Base-by-base conservation (phyloP, 2,888 invertebrate species). In the Parasteatoda lunata region DNA sequence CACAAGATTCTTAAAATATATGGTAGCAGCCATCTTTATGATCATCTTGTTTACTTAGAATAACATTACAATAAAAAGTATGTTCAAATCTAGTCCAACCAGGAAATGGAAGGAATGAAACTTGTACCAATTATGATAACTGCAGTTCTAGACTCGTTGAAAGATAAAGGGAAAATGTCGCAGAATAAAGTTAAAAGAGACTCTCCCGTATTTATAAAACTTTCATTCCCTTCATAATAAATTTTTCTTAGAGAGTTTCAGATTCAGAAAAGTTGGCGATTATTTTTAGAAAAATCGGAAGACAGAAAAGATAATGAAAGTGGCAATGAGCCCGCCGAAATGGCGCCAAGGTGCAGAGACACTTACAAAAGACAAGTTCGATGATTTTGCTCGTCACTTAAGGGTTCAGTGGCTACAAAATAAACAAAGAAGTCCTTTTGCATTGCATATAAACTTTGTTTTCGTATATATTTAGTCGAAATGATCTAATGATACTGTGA, bases 251-350 rank as follows among this genome's bases (percentile, higher is more conserved):
- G n/a, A 59, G 9, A 59, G n/a, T 59, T n/a, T 8, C 4, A 59
- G n/a, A 59, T 6, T 75, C 59, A 48, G 51, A 59, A 49, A 76
- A 47, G 69, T 59, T 52, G 54, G 48, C 54, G 69, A 75, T 68
- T 80, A 72, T 80, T 80, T 80, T 80, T 80, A 80, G 80, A n/a
- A 80, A 80, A 73, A 47, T 66, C 47, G 72, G 51, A 72, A 49
- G 65, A 51, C 66, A 48, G 13, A 30, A 30, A 73, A 66, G 72
- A 80, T 80, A 80, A 80, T 80, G 72, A 73, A 80, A 80, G 73
- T 66, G 80, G 72, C 72, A 73, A 80, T 68, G 80, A 80, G 72
- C 80, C 54, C 66, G 65, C 47, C 72, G 45, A 66, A 73, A 48
- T 72, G 72, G 80, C 80, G 72, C 72, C 65, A 8, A 30, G 5